These are phyloP conservation scores for Rhodeus uyekii DNA, from an alignment of 2,797 vertebrate species.

Conservation along the genomic window DNA sequence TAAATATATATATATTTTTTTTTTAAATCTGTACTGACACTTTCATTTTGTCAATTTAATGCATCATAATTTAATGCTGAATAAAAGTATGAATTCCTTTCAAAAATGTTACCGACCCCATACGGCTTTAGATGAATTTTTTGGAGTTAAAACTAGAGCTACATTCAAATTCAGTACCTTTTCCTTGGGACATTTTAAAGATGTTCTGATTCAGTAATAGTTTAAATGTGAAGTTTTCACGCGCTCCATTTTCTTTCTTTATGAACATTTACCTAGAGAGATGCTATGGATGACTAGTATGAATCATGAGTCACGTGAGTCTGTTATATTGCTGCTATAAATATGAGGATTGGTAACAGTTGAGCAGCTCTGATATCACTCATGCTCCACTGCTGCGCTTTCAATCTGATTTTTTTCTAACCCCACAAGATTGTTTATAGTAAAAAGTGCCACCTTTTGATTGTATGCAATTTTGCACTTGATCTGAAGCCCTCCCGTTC, in stretches of 20 bases:
- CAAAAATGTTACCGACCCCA: background rate
- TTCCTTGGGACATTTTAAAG: background rate
- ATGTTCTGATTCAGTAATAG: background rate
- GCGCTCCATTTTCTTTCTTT: constrained; percentile 4
- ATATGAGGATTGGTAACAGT: constrained; percentile 31
- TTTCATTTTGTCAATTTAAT: background rate
- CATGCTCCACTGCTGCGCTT: background rate
- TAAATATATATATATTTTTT: background rate
- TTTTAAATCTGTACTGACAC: background rate
- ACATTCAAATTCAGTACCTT: background rate
- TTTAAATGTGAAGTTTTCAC: background rate
- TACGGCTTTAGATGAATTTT: background rate
- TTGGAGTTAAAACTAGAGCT: background rate
- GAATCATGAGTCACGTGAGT: background rate
- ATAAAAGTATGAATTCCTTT: background rate
- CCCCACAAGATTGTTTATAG: constrained; percentile 24
- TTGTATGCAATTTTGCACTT: constrained; percentile 23
- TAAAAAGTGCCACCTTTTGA: constrained; percentile 30
- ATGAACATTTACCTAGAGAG: constrained; percentile 1
- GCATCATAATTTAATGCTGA: background rate
- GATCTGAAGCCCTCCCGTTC: background rate
- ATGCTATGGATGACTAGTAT: constrained; percentile 13
- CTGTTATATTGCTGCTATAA: constrained; percentile 23
- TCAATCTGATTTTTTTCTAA: constrained; percentile 20
- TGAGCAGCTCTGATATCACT: constrained; percentile 37